Conservation (phyloP, 2,113 vertebrate genomes). For the Nycticryphes semicollaris region DNA sequence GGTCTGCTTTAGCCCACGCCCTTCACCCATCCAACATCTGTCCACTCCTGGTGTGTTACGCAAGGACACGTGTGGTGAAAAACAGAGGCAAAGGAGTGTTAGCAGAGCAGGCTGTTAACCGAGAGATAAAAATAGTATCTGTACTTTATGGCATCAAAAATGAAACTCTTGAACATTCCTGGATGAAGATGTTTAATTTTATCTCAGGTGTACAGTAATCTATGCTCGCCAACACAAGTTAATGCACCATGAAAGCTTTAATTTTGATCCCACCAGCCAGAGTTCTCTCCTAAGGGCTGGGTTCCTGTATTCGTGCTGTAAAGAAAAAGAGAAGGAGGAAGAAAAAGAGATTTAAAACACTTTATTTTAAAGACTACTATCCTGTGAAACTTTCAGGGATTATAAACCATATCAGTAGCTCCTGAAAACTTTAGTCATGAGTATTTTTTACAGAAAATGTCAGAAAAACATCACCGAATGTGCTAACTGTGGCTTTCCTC, state of each 20-base stretch:
- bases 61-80: not conserved
- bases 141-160: not conserved
- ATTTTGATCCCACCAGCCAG: not conserved
- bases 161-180: not conserved
- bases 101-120: not conserved
- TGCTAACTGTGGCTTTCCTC: conserved; percentile 1
- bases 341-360: not conserved
- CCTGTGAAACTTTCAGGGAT: conserved; percentile 13
- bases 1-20: not conserved
- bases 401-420: conserved; percentile 13
- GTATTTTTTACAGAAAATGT: conserved; percentile 29
- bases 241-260: not conserved
- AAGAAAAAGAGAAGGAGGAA: not conserved
- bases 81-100: not conserved
- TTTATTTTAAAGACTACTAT: not conserved
- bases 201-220: not conserved
- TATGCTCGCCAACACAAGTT: not conserved
- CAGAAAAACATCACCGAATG: conserved; percentile 34
- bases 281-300: not conserved
- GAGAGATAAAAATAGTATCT: not conserved
- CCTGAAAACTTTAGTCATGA: not conserved
- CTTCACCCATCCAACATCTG: not conserved
- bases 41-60: not conserved
- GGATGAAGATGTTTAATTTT: not conserved
- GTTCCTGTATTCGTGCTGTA: not conserved